Evolutionary conservation across 2,113 vertebrate genomes (phyloP).

Genomic region (Diphyllodes magnificus): DNA sequence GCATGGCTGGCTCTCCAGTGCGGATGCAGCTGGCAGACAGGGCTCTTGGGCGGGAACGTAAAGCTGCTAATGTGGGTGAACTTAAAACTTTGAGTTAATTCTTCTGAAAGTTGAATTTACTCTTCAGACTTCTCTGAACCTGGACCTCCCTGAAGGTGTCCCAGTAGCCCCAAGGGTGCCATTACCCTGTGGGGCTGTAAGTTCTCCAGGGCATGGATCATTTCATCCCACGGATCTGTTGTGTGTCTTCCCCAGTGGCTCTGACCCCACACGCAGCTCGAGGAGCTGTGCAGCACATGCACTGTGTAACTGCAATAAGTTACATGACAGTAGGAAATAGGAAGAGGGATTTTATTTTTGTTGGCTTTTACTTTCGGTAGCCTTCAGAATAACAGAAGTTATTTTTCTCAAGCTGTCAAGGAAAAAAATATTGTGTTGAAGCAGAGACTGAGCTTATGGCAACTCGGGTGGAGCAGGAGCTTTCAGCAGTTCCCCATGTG

Average conservation of each 20-base stretch:
- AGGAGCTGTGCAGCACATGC: background rate
- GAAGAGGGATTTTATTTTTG: background rate
- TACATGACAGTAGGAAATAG: background rate
- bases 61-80: background rate
- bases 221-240: background rate
- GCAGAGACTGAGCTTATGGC: background rate
- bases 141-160: background rate
- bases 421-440: background rate
- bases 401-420: background rate
- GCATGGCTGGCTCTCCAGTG: background rate
- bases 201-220: background rate
- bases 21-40: background rate
- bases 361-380: background rate
- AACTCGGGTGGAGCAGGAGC: background rate
- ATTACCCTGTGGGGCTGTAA: fast-evolving
- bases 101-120: background rate
- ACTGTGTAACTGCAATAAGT: fast-evolving
- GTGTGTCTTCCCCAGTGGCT: background rate
- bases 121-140: background rate
- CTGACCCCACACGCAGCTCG: fast-evolving
- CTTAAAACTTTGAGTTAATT: background rate
- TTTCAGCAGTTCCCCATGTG: background rate
- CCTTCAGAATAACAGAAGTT: background rate
- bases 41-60: background rate
- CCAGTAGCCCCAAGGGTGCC: background rate